Percentiles rank a stretch among this genome's conserved stretches.
Evolutionary conservation across 2,113 vertebrate species (phyloP).

Genomic region (Pelmatolapia mariae): DNA sequence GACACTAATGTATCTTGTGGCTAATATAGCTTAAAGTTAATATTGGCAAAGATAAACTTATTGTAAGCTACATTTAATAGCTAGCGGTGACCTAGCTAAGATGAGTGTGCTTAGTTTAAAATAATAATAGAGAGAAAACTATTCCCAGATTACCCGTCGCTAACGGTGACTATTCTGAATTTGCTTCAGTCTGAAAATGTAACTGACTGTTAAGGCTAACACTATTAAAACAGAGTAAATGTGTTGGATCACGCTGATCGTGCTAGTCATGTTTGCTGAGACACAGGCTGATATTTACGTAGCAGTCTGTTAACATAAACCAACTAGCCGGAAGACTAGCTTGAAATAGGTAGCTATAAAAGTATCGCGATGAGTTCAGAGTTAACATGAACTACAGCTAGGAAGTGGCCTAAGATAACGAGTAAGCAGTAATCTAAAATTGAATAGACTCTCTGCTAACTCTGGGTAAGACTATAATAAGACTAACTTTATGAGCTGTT

Average conservation of each 20-base stretch:
- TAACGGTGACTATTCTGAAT: neutral
- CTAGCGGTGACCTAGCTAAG: neutral
- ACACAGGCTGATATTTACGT: accelerated
- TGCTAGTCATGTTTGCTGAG: neutral
- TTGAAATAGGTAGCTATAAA: neutral
- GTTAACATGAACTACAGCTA: neutral
- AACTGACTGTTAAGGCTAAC: neutral
- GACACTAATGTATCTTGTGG: neutral
- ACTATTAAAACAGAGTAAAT: neutral
- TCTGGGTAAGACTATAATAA: neutral
- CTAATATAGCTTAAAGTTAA: neutral
- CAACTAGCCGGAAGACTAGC: neutral
- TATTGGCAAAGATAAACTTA: neutral
- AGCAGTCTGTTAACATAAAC: neutral
- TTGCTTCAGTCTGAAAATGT: neutral
- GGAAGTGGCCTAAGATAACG: neutral
- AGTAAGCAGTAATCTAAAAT: neutral
- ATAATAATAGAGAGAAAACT: neutral
- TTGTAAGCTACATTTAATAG: neutral
- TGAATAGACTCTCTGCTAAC: neutral
- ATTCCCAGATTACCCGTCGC: neutral
- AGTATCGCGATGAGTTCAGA: neutral
- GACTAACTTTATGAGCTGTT: neutral
- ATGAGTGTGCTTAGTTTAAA: neutral
- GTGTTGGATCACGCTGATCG: neutral